These are phyloP conservation scores for Misgurnus mizolepis DNA, from an alignment of 2,113 vertebrate species.

Conservation along the genomic window DNA sequence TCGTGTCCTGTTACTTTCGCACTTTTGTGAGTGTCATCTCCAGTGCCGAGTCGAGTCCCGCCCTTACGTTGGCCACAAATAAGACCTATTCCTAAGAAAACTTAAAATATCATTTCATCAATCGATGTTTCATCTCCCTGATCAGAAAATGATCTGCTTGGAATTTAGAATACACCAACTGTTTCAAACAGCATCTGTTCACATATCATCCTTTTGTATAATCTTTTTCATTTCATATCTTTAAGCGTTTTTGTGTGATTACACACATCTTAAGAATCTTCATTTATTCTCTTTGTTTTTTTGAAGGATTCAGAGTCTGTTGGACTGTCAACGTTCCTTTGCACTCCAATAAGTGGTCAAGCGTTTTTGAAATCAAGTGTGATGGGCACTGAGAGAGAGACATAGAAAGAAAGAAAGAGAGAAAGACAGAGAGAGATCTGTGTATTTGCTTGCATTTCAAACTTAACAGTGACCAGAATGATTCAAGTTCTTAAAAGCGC, in stretches of 20 bases:
- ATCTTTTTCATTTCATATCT: conserved; percentile 60
- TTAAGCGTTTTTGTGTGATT: conserved; percentile 49
- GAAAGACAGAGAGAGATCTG: conserved; percentile 44
- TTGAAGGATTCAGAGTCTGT: conserved; percentile 75
- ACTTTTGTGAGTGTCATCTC: conserved; percentile 63
- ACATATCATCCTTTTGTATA: conserved; percentile 73
- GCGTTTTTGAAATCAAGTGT: conserved; percentile 55
- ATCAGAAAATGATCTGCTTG: conserved; percentile 71
- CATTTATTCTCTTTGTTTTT: conserved; percentile 53
- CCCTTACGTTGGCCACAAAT: conserved; percentile 69
- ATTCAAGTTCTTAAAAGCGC: conserved; percentile 72
- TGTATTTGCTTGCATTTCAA: conserved; percentile 79
- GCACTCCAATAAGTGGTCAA: conserved; percentile 60
- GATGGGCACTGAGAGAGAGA: conserved; percentile 35
- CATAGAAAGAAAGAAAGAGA: background rate
- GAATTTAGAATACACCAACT: conserved; percentile 77
- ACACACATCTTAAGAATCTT: conserved; percentile 40
- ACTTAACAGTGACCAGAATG: conserved; percentile 79
- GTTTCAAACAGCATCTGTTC: conserved; percentile 74
- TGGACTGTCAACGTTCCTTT: conserved; percentile 70
- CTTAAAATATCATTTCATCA: conserved; percentile 59
- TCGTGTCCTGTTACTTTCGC: conserved; percentile 67
- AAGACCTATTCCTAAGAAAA: conserved; percentile 65
- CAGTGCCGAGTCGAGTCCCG: conserved; percentile 66
- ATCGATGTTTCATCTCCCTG: conserved; percentile 61